Percentiles rank a stretch among this genome's conserved stretches.
These are phyloP conservation scores for Cryptotermes secundus DNA, from an alignment of 1,140 invertebrate genomes.

Conservation along the genomic window DNA sequence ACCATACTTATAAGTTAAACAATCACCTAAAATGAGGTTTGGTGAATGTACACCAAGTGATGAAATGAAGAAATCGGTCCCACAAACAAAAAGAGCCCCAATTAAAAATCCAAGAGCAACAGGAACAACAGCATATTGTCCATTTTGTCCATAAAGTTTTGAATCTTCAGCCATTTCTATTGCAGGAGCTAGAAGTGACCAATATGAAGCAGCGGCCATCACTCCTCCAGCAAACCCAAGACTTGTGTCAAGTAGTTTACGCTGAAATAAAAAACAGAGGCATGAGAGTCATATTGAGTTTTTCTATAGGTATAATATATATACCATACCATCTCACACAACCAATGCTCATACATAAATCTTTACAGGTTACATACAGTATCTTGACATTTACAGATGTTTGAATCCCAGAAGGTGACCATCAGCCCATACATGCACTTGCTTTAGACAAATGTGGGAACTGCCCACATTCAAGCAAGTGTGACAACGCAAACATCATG, in stretches of 20 bases:
- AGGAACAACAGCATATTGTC: conserved; percentile 89
- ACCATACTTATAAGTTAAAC: not conserved
- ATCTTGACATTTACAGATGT: too few species aligned
- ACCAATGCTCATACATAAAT: too few species aligned
- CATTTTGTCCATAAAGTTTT: conserved; percentile 74
- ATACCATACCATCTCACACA: too few species aligned
- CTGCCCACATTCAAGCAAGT: too few species aligned
- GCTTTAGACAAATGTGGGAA: too few species aligned
- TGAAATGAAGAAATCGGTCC: conserved; percentile 86
- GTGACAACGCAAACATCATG: too few species aligned
- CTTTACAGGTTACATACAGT: too few species aligned
- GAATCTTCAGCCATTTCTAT: conserved; percentile 89
- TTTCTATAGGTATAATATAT: too few species aligned
- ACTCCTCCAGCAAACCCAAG: conserved; percentile 97
- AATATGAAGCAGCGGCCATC: conserved; percentile 97
- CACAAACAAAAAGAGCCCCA: conserved; percentile 92
- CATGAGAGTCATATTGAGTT: too few species aligned
- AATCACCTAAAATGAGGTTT: conserved; percentile 55
- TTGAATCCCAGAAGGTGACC: too few species aligned
- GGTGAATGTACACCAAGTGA: conserved; percentile 76
- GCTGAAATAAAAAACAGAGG: conserved; percentile 61
- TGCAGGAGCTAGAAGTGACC: conserved; percentile 92
- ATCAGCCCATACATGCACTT: too few species aligned
- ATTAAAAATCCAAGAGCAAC: conserved; percentile 89
- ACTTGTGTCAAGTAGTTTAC: conserved; percentile 88